phyloP scores from a whole-genome alignment of 2,113 vertebrate species.

The Aphelocoma coerulescens region DNA sequence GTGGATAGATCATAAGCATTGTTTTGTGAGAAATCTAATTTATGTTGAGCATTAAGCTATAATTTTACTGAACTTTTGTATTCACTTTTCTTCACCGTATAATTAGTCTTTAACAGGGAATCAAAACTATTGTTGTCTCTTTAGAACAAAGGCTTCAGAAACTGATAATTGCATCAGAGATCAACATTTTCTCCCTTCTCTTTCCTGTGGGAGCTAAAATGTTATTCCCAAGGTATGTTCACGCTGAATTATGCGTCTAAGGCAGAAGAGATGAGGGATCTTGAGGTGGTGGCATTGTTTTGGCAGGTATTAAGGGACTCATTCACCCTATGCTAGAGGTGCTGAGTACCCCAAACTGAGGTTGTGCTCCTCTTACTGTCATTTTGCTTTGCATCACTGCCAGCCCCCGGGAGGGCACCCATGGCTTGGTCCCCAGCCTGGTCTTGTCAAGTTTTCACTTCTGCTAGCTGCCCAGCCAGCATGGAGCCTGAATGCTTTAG shows the following conservation, averaged over 20 bases:
- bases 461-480: neutral
- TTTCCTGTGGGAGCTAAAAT: neutral
- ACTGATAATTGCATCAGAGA: conserved; percentile 57
- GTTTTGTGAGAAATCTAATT: conserved; percentile 65
- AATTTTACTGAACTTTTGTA: conserved; percentile 60
- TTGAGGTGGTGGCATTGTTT: neutral
- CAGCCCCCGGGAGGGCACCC: neutral
- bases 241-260: neutral
- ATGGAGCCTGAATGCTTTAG: neutral
- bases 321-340: neutral
- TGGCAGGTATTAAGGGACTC: neutral
- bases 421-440: neutral
- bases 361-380: neutral
- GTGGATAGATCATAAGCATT: conserved; percentile 25
- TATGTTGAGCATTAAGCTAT: conserved; percentile 59
- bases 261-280: neutral
- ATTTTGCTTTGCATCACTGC: neutral
- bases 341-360: neutral
- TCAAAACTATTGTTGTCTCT: conserved; percentile 61
- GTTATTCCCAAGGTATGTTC: neutral
- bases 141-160: conserved; percentile 61
- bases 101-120: conserved; percentile 65
- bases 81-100: conserved; percentile 63
- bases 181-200: conserved; percentile 17
- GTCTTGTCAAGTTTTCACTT: neutral